These are phyloP conservation scores for Phylloscopus trochilus DNA, from an alignment of 2,113 vertebrate genomes.

Conservation along the genomic window DNA sequence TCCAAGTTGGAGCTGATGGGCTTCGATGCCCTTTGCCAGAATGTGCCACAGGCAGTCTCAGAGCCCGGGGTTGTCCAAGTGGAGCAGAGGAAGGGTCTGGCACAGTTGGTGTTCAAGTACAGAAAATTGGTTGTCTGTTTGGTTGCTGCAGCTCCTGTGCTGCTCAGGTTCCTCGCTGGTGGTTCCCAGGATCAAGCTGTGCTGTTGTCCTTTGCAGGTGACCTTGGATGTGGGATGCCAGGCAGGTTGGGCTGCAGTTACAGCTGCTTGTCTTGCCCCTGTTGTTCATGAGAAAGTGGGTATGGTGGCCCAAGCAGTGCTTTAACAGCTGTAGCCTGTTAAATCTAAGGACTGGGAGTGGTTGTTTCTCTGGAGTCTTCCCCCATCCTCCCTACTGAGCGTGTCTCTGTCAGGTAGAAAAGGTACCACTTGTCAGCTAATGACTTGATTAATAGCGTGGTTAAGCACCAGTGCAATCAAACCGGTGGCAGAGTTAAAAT, in stretches of 20 bases:
- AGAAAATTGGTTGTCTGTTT: not conserved
- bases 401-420: not conserved
- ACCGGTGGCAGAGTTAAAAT: slow-evolving; percentile 33
- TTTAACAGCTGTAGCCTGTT: not conserved
- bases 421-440: not conserved
- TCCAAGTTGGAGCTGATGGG: not conserved
- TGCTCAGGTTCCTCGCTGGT: not conserved
- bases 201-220: not conserved
- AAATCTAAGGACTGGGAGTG: not conserved
- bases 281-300: fast-evolving
- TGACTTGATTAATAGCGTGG: not conserved
- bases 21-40: not conserved
- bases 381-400: fast-evolving
- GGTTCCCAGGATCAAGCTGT: not conserved
- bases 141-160: not conserved
- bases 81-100: not conserved
- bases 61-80: not conserved
- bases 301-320: not conserved
- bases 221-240: not conserved
- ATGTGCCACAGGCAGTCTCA: not conserved
- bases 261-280: not conserved
- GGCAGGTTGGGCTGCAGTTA: not conserved
- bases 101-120: not conserved
- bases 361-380: not conserved
- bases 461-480: slow-evolving; percentile 12